phyloP scores from a whole-genome alignment of 2,888 invertebrate genomes.

The Crossocerus cetratus region DNA sequence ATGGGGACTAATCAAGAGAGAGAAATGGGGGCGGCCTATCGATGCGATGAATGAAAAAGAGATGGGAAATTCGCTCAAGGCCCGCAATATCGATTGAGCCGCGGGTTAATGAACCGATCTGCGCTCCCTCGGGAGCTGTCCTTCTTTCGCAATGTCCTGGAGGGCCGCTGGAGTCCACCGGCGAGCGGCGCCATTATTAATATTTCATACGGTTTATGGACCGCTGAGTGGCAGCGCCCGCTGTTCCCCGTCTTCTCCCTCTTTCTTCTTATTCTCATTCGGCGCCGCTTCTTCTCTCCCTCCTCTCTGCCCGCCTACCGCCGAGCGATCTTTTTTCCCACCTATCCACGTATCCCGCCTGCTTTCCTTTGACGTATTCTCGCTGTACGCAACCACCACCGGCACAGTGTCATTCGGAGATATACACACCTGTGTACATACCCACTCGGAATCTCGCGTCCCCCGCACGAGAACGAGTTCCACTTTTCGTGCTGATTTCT shows the following conservation, averaged over 20 bases:
- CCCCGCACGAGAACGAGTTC: conserved; percentile 1
- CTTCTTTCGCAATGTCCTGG: conserved; percentile 51
- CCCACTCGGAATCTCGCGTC: not conserved
- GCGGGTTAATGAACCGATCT: conserved; percentile 57
- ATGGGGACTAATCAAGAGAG: no score
- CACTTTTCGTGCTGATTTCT: not conserved
- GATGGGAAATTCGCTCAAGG: conserved; percentile 24
- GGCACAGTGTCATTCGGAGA: conserved; percentile 35
- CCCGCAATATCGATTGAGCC: conserved; percentile 27
- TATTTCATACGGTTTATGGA: conserved; percentile 66
- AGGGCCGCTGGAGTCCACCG: conserved; percentile 39
- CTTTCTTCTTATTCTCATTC: conserved; percentile 12
- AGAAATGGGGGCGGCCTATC: not conserved
- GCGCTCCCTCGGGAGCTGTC: conserved; percentile 46
- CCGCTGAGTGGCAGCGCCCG: conserved; percentile 64
- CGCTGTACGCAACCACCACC: conserved; percentile 5
- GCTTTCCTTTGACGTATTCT: conserved; percentile 4
- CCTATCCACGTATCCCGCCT: not conserved
- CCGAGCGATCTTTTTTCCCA: not conserved
- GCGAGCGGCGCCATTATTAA: conserved; percentile 62
- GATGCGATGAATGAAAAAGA: conserved; percentile 10
- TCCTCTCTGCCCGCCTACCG: not conserved
- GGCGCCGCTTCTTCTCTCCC: conserved; percentile 13
- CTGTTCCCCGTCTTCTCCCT: conserved; percentile 49
- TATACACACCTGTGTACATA: conserved; percentile 21